Conservation (phyloP, 2,888 invertebrate species). For the Cenopis cana region DNA sequence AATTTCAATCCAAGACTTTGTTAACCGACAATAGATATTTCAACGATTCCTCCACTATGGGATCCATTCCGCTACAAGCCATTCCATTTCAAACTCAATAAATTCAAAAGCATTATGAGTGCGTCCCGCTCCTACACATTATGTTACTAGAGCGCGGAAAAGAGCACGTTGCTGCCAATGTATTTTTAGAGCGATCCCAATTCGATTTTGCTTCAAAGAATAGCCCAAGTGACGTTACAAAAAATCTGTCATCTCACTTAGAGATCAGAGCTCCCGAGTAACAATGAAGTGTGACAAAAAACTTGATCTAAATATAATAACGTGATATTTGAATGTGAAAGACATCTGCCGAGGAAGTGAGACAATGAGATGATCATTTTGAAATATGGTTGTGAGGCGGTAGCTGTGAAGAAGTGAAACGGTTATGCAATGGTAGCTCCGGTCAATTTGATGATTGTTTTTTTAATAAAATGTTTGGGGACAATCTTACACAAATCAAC, state of each 20-base stretch:
- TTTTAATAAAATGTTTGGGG: neutral
- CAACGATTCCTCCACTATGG: constrained; percentile 3
- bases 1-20: constrained; percentile 20
- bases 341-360: constrained; percentile 41
- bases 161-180: neutral
- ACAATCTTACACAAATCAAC: too few relatives aligned
- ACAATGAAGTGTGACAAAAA: constrained; percentile 40
- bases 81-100: neutral
- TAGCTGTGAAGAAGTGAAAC: constrained; percentile 14
- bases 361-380: constrained; percentile 30
- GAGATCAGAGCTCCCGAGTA: constrained; percentile 37
- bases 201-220: neutral
- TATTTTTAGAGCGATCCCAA: neutral
- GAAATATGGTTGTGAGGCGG: constrained; percentile 14
- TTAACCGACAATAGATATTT: constrained; percentile 14
- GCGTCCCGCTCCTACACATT: neutral
- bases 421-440: constrained; percentile 2
- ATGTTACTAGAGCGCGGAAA: neutral
- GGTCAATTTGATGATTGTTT: neutral
- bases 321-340: constrained; percentile 39
- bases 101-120: neutral
- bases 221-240: constrained; percentile 30
- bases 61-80: neutral
- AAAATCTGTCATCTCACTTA: constrained; percentile 44
- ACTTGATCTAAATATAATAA: constrained; percentile 44